phyloP scores from a whole-genome alignment of 2,113 vertebrate species.

The Sebastes fasciatus region DNA sequence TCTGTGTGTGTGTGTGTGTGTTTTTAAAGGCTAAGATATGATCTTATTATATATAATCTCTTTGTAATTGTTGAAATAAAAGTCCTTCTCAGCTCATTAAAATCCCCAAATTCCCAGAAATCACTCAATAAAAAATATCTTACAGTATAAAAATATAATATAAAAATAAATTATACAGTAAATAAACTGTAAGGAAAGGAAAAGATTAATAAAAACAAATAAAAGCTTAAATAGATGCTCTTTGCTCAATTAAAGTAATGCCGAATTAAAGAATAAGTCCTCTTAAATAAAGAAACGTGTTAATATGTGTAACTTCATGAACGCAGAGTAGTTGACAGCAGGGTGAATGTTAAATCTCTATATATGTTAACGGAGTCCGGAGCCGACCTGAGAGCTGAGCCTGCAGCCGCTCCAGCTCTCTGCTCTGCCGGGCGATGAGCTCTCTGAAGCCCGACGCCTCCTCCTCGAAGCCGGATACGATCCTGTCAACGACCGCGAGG shows the following conservation, averaged over 20 bases:
- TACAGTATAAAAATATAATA: no score
- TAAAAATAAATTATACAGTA: no score
- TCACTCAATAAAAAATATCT: no score
- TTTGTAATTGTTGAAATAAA: no score
- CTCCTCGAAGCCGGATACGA: constrained; percentile 62
- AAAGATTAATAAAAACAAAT: no score
- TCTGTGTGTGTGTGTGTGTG: no score
- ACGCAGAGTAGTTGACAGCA: accelerated
- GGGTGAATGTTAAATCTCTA: accelerated
- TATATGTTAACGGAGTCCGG: neutral
- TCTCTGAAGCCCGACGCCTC: constrained; percentile 49
- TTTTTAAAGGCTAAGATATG: no score
- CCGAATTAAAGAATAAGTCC: neutral
- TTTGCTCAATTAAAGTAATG: accelerated
- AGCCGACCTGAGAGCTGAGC: neutral
- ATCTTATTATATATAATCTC: neutral
- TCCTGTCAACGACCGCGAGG: constrained; percentile 42
- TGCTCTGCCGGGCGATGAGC: constrained; percentile 50
- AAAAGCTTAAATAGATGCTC: neutral
- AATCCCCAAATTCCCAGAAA: no score
- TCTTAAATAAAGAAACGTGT: accelerated
- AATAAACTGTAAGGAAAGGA: neutral
- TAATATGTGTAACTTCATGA: accelerated
- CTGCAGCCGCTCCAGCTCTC: constrained; percentile 57
- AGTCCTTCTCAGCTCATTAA: no score